phyloP scores from a whole-genome alignment of 2,888 invertebrate genomes.

The Papilio elwesi region DNA sequence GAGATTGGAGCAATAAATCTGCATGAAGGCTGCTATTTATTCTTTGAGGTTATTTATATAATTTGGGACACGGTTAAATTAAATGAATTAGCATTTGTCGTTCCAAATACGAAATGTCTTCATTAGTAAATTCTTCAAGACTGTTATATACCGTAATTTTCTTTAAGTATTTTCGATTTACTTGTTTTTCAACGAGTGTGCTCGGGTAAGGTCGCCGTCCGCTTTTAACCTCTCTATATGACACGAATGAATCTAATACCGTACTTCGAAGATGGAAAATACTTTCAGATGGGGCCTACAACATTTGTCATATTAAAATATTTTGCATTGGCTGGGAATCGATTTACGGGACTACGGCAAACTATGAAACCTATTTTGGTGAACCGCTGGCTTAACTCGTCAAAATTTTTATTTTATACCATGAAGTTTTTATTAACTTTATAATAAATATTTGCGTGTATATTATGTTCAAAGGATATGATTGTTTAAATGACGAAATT shows the following conservation, averaged over 20 bases:
- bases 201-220: too few relatives aligned
- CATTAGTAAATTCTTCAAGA: neutral
- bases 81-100: slow-evolving; percentile 1
- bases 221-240: too few relatives aligned
- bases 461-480: neutral
- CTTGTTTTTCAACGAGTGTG: too few relatives aligned
- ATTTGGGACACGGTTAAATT: slow-evolving; percentile 24
- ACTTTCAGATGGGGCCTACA: too few relatives aligned
- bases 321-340: too few relatives aligned
- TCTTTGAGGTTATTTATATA: slow-evolving; percentile 38
- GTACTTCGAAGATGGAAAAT: too few relatives aligned
- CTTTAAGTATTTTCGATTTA: neutral
- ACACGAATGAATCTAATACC: too few relatives aligned
- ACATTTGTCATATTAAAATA: too few relatives aligned
- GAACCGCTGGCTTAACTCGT: neutral
- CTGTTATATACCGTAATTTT: neutral
- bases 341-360: too few relatives aligned
- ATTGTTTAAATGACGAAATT: slow-evolving; percentile 5
- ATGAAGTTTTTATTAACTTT: neutral
- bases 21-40: slow-evolving; percentile 33
- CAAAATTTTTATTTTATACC: neutral
- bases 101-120: neutral
- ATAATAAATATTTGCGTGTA: neutral
- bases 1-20: slow-evolving; percentile 40
- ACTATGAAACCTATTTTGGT: neutral